phyloP scores from a whole-genome alignment of 2,113 vertebrate genomes.

The Jaculus jaculus region DNA sequence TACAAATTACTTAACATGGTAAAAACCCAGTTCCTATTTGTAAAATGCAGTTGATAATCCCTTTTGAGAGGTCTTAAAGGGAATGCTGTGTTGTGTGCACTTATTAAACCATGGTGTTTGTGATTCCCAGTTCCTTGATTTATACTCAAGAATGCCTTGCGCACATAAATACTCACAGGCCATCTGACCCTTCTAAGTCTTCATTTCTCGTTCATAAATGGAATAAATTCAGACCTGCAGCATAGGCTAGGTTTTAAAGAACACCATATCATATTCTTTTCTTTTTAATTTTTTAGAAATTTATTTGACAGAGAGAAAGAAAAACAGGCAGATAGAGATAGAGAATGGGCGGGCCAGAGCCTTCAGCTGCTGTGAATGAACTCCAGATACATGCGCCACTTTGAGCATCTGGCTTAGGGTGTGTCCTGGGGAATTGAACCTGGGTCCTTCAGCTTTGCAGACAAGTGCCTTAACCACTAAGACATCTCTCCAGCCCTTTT shows the following conservation, averaged over 20 bases:
- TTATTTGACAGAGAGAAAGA: too few species aligned
- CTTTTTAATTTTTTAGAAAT: too few species aligned
- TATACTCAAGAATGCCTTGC: background rate
- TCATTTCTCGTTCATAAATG: constrained; percentile 43
- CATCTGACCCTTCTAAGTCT: constrained; percentile 25
- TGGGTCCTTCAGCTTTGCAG: too few species aligned
- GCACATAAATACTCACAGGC: background rate
- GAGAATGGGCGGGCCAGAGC: too few species aligned
- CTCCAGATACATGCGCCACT: too few species aligned
- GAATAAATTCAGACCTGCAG: constrained; percentile 35
- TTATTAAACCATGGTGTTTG: background rate
- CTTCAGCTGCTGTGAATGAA: too few species aligned
- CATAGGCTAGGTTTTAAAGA: background rate
- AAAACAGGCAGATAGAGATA: too few species aligned
- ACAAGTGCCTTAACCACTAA: too few species aligned
- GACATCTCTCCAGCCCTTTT: too few species aligned
- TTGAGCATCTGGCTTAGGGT: too few species aligned
- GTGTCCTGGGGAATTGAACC: too few species aligned
- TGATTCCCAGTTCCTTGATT: background rate
- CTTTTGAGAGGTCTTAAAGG: background rate
- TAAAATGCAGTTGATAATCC: background rate
- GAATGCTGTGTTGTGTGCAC: background rate
- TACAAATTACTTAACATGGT: background rate
- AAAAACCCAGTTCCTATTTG: background rate
- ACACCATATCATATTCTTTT: background rate